Percentiles rank a stretch among this genome's conserved stretches.
These are phyloP conservation scores for Calonectris borealis DNA, from an alignment of 2,113 vertebrate species.

Conservation along the genomic window DNA sequence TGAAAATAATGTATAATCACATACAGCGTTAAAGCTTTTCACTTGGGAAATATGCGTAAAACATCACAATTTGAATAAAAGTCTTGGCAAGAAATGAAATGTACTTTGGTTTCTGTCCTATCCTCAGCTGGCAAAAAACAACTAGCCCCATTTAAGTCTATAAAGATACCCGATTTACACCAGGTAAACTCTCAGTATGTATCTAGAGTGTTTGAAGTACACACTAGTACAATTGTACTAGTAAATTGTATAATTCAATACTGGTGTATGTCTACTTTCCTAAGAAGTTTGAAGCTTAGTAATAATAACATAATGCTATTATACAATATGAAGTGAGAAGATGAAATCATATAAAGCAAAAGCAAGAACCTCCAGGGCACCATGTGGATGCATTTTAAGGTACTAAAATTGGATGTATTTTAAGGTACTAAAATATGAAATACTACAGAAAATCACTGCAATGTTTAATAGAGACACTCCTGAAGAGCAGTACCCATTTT, in stretches of 20 bases:
- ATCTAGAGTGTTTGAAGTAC: background rate
- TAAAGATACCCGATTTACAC: background rate
- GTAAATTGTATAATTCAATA: background rate
- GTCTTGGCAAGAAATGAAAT: background rate
- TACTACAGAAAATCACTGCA: background rate
- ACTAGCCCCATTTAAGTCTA: background rate
- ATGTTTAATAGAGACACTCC: background rate
- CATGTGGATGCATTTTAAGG: background rate
- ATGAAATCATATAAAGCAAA: background rate
- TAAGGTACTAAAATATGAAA: background rate
- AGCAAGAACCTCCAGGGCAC: background rate
- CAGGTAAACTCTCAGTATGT: background rate
- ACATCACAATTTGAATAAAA: background rate
- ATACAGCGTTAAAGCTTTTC: background rate
- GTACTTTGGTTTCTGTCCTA: background rate
- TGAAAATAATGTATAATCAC: conserved; percentile 6
- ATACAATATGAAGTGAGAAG: background rate
- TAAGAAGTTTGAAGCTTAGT: background rate
- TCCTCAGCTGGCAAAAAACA: background rate
- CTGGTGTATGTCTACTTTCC: background rate
- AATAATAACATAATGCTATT: background rate
- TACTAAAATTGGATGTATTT: background rate
- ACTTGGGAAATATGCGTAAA: background rate
- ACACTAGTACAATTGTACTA: background rate
- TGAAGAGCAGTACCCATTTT: accelerated